phyloP scores from a whole-genome alignment of 1,140 invertebrate species.

The Tetraneura akinire region DNA sequence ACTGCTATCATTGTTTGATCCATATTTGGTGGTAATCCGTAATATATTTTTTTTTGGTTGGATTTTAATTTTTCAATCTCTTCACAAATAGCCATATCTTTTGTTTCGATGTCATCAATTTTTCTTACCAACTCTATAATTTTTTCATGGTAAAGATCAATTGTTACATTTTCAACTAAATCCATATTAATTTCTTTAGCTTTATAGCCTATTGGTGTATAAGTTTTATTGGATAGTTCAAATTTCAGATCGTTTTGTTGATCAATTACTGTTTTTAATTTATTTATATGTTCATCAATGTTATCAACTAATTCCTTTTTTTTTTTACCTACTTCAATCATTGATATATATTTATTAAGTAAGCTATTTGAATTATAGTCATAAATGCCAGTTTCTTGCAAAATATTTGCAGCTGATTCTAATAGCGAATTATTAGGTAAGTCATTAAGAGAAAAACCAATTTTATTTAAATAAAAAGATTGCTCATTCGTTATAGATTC shows the following conservation, averaged over 20 bases:
- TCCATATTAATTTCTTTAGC: constrained; percentile 16
- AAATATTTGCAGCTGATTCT: constrained; percentile 2
- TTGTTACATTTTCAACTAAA: neutral
- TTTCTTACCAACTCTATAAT: constrained; percentile 28
- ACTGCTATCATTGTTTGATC: constrained; percentile 23
- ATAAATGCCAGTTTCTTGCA: constrained; percentile 25
- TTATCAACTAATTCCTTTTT: constrained; percentile 15
- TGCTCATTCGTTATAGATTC: constrained; percentile 10
- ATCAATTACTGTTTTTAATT: constrained; percentile 33
- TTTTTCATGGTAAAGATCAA: neutral
- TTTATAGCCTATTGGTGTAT: neutral
- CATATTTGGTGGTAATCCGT: constrained; percentile 40
- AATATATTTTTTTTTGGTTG: constrained; percentile 20
- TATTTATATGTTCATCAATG: constrained; percentile 38
- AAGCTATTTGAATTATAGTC: constrained; percentile 26
- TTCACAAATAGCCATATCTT: neutral
- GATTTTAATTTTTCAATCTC: neutral
- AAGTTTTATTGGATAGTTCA: constrained; percentile 29
- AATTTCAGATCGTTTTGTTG: constrained; percentile 33
- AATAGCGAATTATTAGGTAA: neutral
- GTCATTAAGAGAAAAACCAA: neutral
- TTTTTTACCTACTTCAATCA: constrained; percentile 15
- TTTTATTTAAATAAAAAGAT: constrained; percentile 18
- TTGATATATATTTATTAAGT: constrained; percentile 33
- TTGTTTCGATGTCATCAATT: constrained; percentile 10